A percentile compares a stretch with the other conserved stretches of the same genome.
These are phyloP conservation scores for Anguilla anguilla DNA, from an alignment of 2,797 vertebrate genomes.

Conservation along the genomic window DNA sequence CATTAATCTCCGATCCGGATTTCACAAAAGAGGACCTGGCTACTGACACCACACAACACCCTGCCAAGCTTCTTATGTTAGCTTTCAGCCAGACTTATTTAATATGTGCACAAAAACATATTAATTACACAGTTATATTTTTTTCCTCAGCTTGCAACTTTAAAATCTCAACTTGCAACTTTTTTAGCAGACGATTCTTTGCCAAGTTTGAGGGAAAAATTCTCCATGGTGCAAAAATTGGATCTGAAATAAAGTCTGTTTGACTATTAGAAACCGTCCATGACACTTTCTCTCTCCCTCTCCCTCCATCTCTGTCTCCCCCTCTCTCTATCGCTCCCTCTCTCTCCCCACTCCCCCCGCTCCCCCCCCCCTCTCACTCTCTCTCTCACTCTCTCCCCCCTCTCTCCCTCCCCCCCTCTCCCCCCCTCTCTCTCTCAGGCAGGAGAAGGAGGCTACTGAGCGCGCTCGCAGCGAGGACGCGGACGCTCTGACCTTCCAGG, in stretches of 20 bases:
- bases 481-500: constrained; percentile 78
- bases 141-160: not conserved
- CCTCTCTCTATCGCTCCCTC: constrained; percentile 41
- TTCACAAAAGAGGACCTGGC: not conserved
- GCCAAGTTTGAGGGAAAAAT: not conserved
- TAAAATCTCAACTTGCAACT: not conserved
- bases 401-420: not conserved
- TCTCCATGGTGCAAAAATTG: not conserved
- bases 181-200: not conserved
- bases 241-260: not conserved
- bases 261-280: not conserved
- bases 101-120: not conserved
- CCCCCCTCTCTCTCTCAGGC: constrained; percentile 63
- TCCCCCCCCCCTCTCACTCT: constrained; percentile 11
- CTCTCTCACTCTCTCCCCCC: constrained; percentile 20
- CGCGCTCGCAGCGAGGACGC: constrained; percentile 77
- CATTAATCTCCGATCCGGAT: not conserved
- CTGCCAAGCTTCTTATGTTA: not conserved
- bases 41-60: not conserved
- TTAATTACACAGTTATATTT: not conserved
- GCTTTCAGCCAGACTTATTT: not conserved
- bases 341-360: constrained; percentile 28
- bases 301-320: constrained; percentile 33
- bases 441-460: constrained; percentile 83
- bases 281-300: constrained; percentile 38